Evolutionary conservation across 2,113 vertebrate species (phyloP).

Genomic region (Ceratotherium simum): DNA sequence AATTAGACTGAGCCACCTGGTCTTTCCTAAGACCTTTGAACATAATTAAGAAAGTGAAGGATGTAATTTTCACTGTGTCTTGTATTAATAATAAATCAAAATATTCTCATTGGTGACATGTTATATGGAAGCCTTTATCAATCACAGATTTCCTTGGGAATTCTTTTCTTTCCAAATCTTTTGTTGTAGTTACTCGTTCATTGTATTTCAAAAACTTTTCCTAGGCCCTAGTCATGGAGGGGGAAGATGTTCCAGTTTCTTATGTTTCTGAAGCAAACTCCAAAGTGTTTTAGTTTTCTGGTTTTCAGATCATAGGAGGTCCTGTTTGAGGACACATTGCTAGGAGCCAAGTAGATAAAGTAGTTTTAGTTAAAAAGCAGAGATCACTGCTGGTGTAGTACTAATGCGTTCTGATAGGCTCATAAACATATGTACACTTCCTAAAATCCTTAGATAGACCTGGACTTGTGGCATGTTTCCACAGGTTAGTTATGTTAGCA

Average conservation of each 20-base stretch:
- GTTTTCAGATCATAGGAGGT: background rate
- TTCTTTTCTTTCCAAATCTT: background rate
- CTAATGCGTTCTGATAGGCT: background rate
- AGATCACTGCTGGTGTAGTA: background rate
- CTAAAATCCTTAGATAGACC: background rate
- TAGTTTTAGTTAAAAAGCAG: background rate
- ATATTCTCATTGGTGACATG: background rate
- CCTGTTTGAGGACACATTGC: background rate
- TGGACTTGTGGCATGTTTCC: background rate
- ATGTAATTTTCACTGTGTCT: slow-evolving; percentile 11
- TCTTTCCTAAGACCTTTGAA: slow-evolving; percentile 36
- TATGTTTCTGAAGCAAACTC: background rate
- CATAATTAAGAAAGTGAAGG: background rate
- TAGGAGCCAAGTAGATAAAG: background rate
- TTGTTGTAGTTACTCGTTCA: background rate
- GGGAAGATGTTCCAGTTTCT: background rate
- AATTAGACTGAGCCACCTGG: background rate
- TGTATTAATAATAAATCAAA: background rate
- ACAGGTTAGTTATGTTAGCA: background rate
- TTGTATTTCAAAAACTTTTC: background rate
- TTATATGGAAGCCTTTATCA: background rate
- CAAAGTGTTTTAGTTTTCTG: background rate
- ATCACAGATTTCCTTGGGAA: background rate
- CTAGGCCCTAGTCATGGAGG: background rate
- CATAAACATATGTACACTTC: background rate